Percentiles rank a stretch among this genome's conserved stretches.
Evolutionary conservation across 2,113 vertebrate species (phyloP).

Genomic region (Mixornis gularis): DNA sequence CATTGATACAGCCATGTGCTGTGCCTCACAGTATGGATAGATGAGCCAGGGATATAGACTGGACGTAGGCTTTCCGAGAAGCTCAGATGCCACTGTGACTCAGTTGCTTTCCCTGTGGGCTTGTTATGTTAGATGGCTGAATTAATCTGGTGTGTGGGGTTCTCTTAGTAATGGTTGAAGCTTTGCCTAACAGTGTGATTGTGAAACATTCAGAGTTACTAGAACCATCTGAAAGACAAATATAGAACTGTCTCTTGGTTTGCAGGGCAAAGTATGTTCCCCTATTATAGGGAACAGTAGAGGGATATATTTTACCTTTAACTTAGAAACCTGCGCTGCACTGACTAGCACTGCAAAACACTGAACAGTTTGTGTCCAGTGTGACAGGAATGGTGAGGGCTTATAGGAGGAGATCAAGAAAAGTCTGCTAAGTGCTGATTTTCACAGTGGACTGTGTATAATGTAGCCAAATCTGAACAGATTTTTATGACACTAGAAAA

Average conservation of each 20-base stretch:
- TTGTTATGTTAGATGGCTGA: not conserved
- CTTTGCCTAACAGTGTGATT: not conserved
- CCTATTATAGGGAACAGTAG: not conserved
- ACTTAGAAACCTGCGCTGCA: not conserved
- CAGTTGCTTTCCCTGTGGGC: not conserved
- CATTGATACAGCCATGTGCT: not conserved
- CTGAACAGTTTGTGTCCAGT: not conserved
- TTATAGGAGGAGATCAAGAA: not conserved
- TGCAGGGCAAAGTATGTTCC: not conserved
- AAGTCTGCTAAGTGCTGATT: not conserved
- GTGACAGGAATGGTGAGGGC: not conserved
- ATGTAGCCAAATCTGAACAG: not conserved
- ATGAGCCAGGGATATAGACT: not conserved
- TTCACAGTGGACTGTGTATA: not conserved
- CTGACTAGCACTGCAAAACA: not conserved
- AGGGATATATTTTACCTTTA: not conserved
- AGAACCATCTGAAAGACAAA: not conserved
- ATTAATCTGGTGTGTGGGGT: not conserved
- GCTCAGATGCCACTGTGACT: not conserved
- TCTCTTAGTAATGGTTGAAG: not conserved
- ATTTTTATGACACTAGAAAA: not conserved
- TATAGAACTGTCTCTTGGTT: not conserved
- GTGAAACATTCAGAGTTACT: not conserved
- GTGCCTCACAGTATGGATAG: not conserved
- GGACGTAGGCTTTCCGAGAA: not conserved